Evolutionary conservation across 2,113 vertebrate genomes (phyloP), one percentile per base, ranked within the genome.

Genomic region (Malurus melanocephalus): DNA sequence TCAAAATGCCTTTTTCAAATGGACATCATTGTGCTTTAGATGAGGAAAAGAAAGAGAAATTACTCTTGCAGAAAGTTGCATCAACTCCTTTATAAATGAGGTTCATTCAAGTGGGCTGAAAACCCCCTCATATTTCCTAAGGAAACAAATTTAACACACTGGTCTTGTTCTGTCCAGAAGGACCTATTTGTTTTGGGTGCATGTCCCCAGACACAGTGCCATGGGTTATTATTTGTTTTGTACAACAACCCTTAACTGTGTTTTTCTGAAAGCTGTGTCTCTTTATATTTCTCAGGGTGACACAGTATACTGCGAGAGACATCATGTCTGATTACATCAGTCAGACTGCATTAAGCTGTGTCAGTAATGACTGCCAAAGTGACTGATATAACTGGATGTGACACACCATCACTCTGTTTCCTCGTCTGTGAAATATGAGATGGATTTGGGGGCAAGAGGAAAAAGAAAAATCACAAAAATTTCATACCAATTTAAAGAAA

Each of bases 261-360:
- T 80, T 88, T 88, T 67, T 30, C 53, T 66, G 45, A 79, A 93
- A 80, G 4, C n/a, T 45, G 26, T 48, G n/a, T 80, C 64, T 92
- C 32, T 78, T 13, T 35, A 26, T 23, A 68, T 94, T 62, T 85
- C 67, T 92, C 76, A 85, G 88, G 42, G 73, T 94, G 89, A 94
- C 72, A 87, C 23, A 33, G 55, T 18, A n/a, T 35, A 23, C 74
- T 61, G 74, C 55, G 78, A 87, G 68, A 80, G 72, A 64, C 72
- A 90, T 81, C 61, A 23, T 62, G 75, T 91, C 85, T 83, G 83
- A 80, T 93, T 64, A 69, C 59, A 88, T 87, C 80, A 93, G 91
- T 94, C 95, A 94, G 77, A 21, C 65, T 88, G 71, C 62, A 69
- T 92, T 89, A 93, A 59, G 75, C 77, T 61, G 26, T 93, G 74